Evolutionary conservation across 2,888 invertebrate species (phyloP).

Genomic region (Globia sparganii): DNA sequence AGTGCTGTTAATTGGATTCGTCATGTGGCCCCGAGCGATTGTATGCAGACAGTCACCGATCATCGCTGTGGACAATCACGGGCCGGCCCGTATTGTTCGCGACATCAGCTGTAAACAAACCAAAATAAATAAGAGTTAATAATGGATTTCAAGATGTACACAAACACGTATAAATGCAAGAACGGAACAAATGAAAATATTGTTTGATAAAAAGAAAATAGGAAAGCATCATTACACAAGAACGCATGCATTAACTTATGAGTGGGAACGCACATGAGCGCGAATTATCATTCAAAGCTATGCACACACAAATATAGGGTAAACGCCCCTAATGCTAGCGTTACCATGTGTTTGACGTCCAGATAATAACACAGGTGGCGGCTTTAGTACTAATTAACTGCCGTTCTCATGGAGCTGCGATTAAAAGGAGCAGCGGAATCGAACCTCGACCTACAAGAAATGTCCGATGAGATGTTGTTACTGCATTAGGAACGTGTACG

Average conservation of each 20-base stretch:
- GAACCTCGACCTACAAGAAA: conserved; percentile 71
- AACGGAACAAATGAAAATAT: conserved; percentile 38
- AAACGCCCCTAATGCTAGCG: conserved; percentile 78
- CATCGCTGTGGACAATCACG: conserved; percentile 57
- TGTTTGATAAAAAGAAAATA: conserved; percentile 54
- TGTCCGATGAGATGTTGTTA: conserved; percentile 66
- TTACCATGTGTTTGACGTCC: conserved; percentile 78
- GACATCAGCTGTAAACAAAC: conserved; percentile 50
- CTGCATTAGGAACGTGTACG: conserved; percentile 62
- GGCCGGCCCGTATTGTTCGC: conserved; percentile 55
- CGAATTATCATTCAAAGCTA: conserved; percentile 77
- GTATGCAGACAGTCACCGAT: conserved; percentile 64
- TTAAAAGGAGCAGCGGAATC: conserved; percentile 80
- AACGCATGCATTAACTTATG: conserved; percentile 65
- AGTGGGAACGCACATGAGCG: conserved; percentile 74
- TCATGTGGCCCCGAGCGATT: conserved; percentile 80
- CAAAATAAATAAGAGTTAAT: conserved; percentile 36
- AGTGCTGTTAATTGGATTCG: conserved; percentile 87
- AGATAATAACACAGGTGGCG: conserved; percentile 79
- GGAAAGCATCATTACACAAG: conserved; percentile 63
- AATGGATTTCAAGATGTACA: conserved; percentile 23
- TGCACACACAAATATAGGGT: conserved; percentile 78
- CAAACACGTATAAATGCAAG: conserved; percentile 7
- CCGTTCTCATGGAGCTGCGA: conserved; percentile 80
- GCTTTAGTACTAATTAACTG: conserved; percentile 77